Evolutionary conservation across 2,888 invertebrate species (phyloP).

Genomic region (Acrobasis suavella): DNA sequence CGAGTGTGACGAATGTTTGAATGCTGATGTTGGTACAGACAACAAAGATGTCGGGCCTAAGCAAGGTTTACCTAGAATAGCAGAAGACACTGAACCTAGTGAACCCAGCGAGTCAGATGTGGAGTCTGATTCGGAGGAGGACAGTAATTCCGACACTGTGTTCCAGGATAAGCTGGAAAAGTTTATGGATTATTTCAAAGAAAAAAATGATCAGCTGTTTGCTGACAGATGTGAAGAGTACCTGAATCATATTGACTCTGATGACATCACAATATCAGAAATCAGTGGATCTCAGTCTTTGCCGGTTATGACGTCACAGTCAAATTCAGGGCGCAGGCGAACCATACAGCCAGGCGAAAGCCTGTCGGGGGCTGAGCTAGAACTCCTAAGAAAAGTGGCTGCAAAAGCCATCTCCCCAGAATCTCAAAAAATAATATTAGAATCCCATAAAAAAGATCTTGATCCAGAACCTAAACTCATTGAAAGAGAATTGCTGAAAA

Average conservation of each 20-base stretch:
- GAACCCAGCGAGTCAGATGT: constrained; percentile 84
- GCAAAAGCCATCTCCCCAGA: constrained; percentile 78
- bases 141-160: constrained; percentile 84
- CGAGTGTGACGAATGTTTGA: constrained; percentile 92
- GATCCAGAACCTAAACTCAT: constrained; percentile 81
- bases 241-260: constrained; percentile 77
- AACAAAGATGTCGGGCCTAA: constrained; percentile 70
- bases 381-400: constrained; percentile 83
- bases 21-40: constrained; percentile 76
- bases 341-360: constrained; percentile 85
- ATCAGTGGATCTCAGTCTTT: constrained; percentile 76
- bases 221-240: constrained; percentile 84
- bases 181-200: constrained; percentile 87
- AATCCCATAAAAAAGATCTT: constrained; percentile 80
- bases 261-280: constrained; percentile 78
- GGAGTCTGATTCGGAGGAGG: constrained; percentile 82
- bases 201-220: constrained; percentile 86
- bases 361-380: constrained; percentile 82
- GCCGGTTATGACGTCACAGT: constrained; percentile 75
- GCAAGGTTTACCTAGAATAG: constrained; percentile 74
- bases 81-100: constrained; percentile 82
- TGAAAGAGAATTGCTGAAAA: constrained; percentile 76
- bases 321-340: constrained; percentile 76
- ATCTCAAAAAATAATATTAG: constrained; percentile 79
- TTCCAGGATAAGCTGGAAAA: constrained; percentile 88